Conservation (phyloP, 2,113 vertebrate species). For the Percopsis transmontana region DNA sequence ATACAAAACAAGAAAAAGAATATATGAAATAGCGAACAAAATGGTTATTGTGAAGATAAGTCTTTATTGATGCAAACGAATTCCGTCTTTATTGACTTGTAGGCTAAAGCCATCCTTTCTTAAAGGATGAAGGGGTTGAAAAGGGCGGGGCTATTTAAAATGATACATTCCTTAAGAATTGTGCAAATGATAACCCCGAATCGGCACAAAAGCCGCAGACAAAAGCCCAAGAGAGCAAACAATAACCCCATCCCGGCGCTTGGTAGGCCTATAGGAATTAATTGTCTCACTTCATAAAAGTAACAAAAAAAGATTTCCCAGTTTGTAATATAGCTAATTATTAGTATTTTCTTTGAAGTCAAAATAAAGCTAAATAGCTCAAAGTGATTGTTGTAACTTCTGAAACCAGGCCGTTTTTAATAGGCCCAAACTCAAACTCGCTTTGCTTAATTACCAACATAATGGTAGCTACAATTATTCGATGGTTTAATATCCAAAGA, state of each 20-base stretch:
- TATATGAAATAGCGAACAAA: too few relatives aligned
- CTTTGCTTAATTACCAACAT: too few relatives aligned
- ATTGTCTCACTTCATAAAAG: constrained; percentile 49
- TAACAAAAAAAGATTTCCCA: constrained; percentile 23
- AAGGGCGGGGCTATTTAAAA: constrained; percentile 69
- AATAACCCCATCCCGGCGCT: constrained; percentile 53
- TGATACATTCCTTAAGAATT: constrained; percentile 74
- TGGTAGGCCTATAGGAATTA: constrained; percentile 29
- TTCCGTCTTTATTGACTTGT: too few relatives aligned
- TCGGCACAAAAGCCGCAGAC: constrained; percentile 63
- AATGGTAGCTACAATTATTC: too few relatives aligned
- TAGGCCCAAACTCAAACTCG: too few relatives aligned
- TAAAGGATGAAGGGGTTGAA: constrained; percentile 52
- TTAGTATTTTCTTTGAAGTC: constrained; percentile 17
- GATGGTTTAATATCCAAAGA: too few relatives aligned
- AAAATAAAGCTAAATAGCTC: too few relatives aligned
- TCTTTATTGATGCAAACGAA: too few relatives aligned
- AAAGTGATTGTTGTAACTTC: neutral
- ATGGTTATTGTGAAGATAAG: too few relatives aligned
- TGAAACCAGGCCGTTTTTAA: too few relatives aligned
- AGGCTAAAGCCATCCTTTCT: constrained; percentile 49
- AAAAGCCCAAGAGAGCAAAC: constrained; percentile 60
- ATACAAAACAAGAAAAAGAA: too few relatives aligned
- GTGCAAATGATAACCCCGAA: constrained; percentile 74
- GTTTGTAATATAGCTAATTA: constrained; percentile 47